Conservation (phyloP, 2,888 invertebrate species). For the Heliconius cydno region DNA sequence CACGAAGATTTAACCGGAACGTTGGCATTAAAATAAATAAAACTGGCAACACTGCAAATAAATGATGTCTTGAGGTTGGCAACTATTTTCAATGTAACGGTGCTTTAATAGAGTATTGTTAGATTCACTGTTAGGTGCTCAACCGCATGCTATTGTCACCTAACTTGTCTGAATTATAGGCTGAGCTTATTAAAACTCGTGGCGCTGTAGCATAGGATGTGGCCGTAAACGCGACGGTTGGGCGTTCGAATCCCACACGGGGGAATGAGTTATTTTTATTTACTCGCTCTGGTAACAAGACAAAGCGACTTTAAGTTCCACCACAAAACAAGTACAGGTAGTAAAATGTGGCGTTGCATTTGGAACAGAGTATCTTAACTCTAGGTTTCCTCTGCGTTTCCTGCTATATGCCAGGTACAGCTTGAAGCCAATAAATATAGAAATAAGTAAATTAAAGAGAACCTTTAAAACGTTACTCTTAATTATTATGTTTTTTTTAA, state of each 20-base stretch:
- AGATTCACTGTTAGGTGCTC: constrained; percentile 10
- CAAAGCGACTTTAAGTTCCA: background rate
- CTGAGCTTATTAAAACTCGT: background rate
- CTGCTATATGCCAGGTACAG: background rate
- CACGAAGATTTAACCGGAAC: background rate
- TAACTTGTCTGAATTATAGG: background rate
- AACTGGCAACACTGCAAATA: background rate
- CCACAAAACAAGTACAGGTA: background rate
- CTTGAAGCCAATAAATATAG: background rate
- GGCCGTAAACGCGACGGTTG: background rate
- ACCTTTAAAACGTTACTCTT: too few relatives aligned
- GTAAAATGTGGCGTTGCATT: too few relatives aligned
- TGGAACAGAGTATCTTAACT: background rate
- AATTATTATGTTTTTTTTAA: background rate
- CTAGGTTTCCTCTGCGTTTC: background rate
- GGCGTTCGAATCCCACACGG: background rate
- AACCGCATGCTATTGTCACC: constrained; percentile 3
- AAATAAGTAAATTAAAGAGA: background rate
- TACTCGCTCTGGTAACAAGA: too few relatives aligned
- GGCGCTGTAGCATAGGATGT: background rate
- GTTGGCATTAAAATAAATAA: background rate
- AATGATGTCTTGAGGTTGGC: constrained; percentile 17
- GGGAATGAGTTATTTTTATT: background rate
- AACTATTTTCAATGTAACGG: constrained; percentile 19
- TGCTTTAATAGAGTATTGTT: constrained; percentile 29